A percentile compares a stretch with the other conserved stretches of the same genome.
Conservation (phyloP, 2,888 invertebrate species). For the Physocephala rufipes region DNA sequence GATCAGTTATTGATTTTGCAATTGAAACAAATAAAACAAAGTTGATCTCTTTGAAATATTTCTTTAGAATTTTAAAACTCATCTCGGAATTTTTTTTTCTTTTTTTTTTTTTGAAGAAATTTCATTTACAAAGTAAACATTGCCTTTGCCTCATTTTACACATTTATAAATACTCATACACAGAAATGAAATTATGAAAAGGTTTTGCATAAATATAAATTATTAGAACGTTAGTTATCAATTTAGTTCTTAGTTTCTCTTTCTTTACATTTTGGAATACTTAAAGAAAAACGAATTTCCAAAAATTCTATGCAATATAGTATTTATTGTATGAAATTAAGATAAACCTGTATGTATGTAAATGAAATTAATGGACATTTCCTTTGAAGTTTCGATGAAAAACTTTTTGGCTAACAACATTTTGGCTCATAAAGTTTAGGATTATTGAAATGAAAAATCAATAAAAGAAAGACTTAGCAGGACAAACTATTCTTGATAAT, state of each 20-base stretch:
- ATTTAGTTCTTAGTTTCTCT: slow-evolving; percentile 4
- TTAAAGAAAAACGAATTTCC: slow-evolving; percentile 1
- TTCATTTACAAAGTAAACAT: too few relatives aligned
- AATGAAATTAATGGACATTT: slow-evolving; percentile 16
- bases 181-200: neutral
- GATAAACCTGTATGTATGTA: neutral
- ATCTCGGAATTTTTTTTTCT: too few relatives aligned
- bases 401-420: slow-evolving; percentile 51
- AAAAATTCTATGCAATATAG: slow-evolving; percentile 18
- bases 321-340: slow-evolving; percentile 17
- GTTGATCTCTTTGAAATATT: too few relatives aligned
- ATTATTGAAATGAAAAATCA: slow-evolving; percentile 29
- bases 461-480: neutral
- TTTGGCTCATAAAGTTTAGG: slow-evolving; percentile 45
- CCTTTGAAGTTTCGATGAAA: slow-evolving; percentile 48
- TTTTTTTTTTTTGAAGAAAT: too few relatives aligned
- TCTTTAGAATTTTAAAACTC: too few relatives aligned
- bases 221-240: slow-evolving; percentile 4
- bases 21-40: too few relatives aligned
- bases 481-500: neutral
- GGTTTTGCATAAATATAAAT: neutral
- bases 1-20: too few relatives aligned
- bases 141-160: neutral
- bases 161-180: neutral
- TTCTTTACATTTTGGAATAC: slow-evolving; percentile 25